phyloP scores from a whole-genome alignment of 2,888 invertebrate genomes.

The Caenorhabditis afra region DNA sequence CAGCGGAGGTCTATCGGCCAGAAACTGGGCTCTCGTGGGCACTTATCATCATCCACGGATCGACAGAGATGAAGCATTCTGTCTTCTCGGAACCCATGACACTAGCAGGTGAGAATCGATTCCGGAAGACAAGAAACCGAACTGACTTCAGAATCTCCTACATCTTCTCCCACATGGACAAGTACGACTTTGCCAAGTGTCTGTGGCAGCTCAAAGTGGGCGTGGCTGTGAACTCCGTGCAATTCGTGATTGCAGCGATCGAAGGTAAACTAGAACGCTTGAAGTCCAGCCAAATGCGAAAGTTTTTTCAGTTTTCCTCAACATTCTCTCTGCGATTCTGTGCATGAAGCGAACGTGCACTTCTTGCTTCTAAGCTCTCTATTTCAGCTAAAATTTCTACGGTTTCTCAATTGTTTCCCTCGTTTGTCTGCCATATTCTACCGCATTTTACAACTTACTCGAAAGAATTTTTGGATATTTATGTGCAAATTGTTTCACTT shows the following conservation, averaged over 20 bases:
- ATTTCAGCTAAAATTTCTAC: not conserved
- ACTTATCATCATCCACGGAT: conserved; percentile 78
- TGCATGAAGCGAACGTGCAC: conserved; percentile 75
- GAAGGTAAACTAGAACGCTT: conserved; percentile 56
- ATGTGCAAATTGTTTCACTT: conserved; percentile 40
- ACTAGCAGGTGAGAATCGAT: conserved; percentile 60
- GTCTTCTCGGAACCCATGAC: conserved; percentile 78
- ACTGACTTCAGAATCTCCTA: conserved; percentile 72
- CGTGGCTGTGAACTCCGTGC: conserved; percentile 78
- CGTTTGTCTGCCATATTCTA: conserved; percentile 29
- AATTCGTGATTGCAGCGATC: conserved; percentile 75
- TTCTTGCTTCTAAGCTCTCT: conserved; percentile 40
- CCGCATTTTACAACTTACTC: not conserved
- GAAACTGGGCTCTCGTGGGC: conserved; percentile 73
- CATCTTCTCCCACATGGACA: conserved; percentile 78
- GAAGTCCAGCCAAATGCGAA: not conserved
- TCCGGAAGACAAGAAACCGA: not conserved
- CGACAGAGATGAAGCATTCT: conserved; percentile 75
- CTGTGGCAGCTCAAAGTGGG: conserved; percentile 76
- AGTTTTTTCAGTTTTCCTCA: conserved; percentile 74
- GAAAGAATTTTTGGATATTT: conserved; percentile 34
- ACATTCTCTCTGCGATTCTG: conserved; percentile 72
- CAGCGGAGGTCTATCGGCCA: conserved; percentile 71
- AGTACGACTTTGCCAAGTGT: conserved; percentile 76
- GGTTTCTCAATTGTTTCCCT: conserved; percentile 13